phyloP scores from a whole-genome alignment of 2,797 vertebrate species.

The Anguilla anguilla region DNA sequence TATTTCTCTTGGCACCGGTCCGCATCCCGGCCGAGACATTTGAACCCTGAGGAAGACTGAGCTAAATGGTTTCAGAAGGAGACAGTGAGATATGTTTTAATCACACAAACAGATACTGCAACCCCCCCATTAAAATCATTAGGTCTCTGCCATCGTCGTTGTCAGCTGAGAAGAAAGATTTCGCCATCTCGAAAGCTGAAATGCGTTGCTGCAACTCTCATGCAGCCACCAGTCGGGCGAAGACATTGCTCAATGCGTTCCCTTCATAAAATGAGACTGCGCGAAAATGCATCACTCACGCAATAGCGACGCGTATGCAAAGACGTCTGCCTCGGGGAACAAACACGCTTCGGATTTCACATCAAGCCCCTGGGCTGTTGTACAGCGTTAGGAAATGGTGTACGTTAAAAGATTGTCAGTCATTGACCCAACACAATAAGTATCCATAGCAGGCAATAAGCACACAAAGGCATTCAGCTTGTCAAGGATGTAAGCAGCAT shows the following conservation, averaged over 20 bases:
- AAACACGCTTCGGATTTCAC: neutral
- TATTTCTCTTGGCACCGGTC: slow-evolving; percentile 2
- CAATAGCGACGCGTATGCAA: neutral
- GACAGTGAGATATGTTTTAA: slow-evolving; percentile 7
- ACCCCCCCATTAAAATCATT: neutral
- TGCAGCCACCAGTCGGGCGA: neutral
- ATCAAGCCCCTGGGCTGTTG: neutral
- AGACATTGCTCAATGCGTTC: slow-evolving; percentile 1
- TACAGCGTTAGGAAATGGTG: neutral
- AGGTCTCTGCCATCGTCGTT: neutral
- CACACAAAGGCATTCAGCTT: slow-evolving; percentile 15
- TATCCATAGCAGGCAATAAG: slow-evolving; percentile 15
- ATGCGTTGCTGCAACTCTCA: neutral
- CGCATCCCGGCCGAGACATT: neutral
- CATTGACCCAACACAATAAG: slow-evolving; percentile 19
- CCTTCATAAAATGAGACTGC: neutral
- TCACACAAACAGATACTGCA: neutral
- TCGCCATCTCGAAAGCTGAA: neutral
- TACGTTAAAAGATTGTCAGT: slow-evolving; percentile 9
- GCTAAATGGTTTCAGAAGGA: neutral
- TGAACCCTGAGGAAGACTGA: slow-evolving; percentile 2
- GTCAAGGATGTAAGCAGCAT: slow-evolving; percentile 18
- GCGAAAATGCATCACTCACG: neutral
- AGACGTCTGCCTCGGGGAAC: neutral
- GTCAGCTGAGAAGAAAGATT: neutral